These are phyloP conservation scores for Rhabdophis nuchalis DNA, from an alignment of 2,797 vertebrate genomes.

Conservation along the genomic window DNA sequence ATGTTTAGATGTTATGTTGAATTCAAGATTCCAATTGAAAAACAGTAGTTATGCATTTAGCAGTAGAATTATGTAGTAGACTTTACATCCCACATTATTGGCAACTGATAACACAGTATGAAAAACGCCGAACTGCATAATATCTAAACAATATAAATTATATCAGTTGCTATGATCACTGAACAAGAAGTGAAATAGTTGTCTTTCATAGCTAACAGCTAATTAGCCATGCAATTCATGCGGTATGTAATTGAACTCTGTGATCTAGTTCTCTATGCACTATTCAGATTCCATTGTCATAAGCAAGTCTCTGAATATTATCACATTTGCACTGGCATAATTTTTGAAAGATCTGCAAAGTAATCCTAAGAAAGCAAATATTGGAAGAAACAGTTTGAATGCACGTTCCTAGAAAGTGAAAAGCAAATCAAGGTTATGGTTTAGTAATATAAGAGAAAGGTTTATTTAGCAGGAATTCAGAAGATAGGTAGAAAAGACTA, in stretches of 20 bases:
- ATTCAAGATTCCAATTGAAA: neutral
- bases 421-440: neutral
- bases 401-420: neutral
- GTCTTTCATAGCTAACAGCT: neutral
- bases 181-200: neutral
- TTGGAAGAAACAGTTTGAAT: neutral
- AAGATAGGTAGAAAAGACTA: neutral
- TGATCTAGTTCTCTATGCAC: neutral
- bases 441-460: neutral
- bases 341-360: neutral
- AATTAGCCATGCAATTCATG: neutral
- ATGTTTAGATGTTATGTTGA: accelerated
- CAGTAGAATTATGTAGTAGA: neutral
- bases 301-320: neutral
- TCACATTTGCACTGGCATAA: neutral
- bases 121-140: neutral
- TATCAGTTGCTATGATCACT: neutral
- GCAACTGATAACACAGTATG: neutral
- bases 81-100: neutral
- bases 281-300: neutral
- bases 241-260: neutral
- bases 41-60: neutral
- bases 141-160: neutral
- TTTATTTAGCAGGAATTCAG: neutral
- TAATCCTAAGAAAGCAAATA: neutral